Evolutionary conservation across 2,888 invertebrate species (phyloP).

Genomic region (Agrilus biguttatus): DNA sequence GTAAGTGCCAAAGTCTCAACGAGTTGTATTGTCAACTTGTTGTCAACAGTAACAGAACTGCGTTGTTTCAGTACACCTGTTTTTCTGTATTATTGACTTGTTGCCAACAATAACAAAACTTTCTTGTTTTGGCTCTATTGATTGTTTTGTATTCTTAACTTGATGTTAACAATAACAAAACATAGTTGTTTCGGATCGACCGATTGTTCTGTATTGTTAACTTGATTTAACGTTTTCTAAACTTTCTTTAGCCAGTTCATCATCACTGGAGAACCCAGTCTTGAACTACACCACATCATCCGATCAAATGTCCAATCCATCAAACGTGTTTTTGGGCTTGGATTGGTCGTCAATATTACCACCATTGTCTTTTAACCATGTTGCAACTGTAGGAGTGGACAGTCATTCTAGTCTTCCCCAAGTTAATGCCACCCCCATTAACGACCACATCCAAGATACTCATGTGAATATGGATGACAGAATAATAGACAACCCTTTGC

Average conservation of each 20-base stretch:
- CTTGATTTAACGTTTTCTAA: too few species aligned
- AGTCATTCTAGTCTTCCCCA: not conserved
- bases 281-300: conserved; percentile 18
- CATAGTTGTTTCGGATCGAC: too few species aligned
- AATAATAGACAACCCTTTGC: conserved; percentile 19
- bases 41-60: not conserved
- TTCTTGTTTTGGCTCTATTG: not conserved
- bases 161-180: too few species aligned
- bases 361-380: conserved; percentile 18
- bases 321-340: conserved; percentile 26
- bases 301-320: conserved; percentile 7
- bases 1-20: conserved; percentile 2
- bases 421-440: conserved; percentile 3
- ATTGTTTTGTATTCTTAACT: not conserved
- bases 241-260: conserved; percentile 18
- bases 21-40: too few species aligned
- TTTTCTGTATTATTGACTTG: not conserved
- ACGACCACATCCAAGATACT: conserved; percentile 19
- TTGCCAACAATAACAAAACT: not conserved
- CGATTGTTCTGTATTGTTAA: not conserved
- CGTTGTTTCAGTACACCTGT: too few species aligned
- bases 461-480: conserved; percentile 24
- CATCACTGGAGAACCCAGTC: conserved; percentile 22
- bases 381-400: conserved; percentile 6
- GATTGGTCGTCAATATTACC: conserved; percentile 26